A percentile compares a stretch with the other conserved stretches of the same genome.
phyloP scores from a whole-genome alignment of 2,888 invertebrate genomes.

The Choreutis nemorana region DNA sequence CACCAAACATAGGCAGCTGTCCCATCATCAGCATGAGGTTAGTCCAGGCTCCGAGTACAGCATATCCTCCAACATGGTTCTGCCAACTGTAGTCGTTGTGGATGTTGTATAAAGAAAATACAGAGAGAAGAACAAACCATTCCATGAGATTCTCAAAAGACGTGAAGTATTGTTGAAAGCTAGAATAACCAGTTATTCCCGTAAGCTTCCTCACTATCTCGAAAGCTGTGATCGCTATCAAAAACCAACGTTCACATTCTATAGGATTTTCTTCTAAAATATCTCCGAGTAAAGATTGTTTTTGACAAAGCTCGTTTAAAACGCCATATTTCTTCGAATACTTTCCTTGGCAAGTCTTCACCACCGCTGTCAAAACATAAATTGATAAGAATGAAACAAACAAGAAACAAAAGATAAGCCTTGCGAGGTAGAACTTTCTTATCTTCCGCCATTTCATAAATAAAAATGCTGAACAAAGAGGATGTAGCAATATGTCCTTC shows the following conservation, averaged over 20 bases:
- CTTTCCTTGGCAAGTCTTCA: conserved; percentile 70
- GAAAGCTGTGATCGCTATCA: conserved; percentile 78
- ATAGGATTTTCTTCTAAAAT: conserved; percentile 79
- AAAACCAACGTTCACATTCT: conserved; percentile 81
- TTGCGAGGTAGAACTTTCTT: conserved; percentile 84
- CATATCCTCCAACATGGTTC: conserved; percentile 86
- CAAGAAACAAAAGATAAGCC: conserved; percentile 80
- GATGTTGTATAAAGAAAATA: conserved; percentile 82
- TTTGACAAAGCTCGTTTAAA: conserved; percentile 75
- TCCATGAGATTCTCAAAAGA: conserved; percentile 87
- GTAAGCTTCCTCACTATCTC: conserved; percentile 82
- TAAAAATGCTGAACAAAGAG: conserved; percentile 85
- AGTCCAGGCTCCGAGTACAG: conserved; percentile 86
- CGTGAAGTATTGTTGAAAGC: conserved; percentile 78
- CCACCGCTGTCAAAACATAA: conserved; percentile 81
- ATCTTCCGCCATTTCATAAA: conserved; percentile 92
- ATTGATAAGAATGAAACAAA: conserved; percentile 82
- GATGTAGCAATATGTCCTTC: conserved; percentile 86
- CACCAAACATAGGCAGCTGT: conserved; percentile 86
- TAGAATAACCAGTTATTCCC: conserved; percentile 82
- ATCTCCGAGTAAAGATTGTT: conserved; percentile 75
- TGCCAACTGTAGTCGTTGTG: conserved; percentile 84
- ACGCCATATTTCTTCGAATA: conserved; percentile 57
- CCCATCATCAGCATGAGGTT: conserved; percentile 91
- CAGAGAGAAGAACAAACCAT: conserved; percentile 85